Evolutionary conservation across 2,888 invertebrate genomes (phyloP).

Genomic region (Eilema caniola): DNA sequence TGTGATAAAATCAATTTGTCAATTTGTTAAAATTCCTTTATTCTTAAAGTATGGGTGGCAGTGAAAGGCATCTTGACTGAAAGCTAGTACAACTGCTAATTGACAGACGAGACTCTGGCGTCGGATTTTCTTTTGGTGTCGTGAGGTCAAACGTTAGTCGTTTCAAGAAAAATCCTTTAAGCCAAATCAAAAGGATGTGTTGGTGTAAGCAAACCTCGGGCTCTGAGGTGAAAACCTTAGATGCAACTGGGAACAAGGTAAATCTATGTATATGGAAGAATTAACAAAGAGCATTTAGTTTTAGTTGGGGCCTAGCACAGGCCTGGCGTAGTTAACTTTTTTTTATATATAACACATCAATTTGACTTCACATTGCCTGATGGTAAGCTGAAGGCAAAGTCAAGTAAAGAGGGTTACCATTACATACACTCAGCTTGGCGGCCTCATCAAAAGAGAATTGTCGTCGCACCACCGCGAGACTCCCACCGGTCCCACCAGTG

Average conservation of each 20-base stretch:
- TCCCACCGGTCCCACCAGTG: no score
- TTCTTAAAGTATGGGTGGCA: no score
- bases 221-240: not conserved
- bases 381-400: no score
- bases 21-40: not conserved
- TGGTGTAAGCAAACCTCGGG: not conserved
- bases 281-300: not conserved
- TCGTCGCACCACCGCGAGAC: no score
- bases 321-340: not conserved
- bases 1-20: not conserved
- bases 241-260: not conserved
- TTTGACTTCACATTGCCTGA: no score
- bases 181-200: not conserved
- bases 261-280: no score
- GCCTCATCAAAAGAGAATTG: no score
- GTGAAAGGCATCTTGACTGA: no score
- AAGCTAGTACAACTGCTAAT: not conserved
- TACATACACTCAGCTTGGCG: no score
- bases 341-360: no score
- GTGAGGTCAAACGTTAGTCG: not conserved
- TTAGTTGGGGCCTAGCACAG: not conserved
- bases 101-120: not conserved
- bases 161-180: not conserved
- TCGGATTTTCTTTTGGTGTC: not conserved
- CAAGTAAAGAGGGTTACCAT: no score